A percentile compares a stretch with the other conserved stretches of the same genome.
Conservation (phyloP, 1,140 invertebrate genomes). For the Hirudo medicinalis region DNA sequence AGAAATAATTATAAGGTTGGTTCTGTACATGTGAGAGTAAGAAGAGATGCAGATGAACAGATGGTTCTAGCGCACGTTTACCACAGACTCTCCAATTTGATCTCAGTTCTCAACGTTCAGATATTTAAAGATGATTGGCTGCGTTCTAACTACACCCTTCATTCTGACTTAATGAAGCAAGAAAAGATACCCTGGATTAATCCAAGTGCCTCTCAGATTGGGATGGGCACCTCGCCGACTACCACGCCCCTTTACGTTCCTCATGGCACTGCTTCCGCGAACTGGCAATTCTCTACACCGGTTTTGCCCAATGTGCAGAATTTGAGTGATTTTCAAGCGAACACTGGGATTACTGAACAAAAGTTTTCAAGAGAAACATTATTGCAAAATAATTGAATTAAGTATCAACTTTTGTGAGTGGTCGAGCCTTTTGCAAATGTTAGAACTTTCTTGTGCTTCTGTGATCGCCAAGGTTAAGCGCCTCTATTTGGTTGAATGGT, state of each 20-base stretch:
- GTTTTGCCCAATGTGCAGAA: not conserved
- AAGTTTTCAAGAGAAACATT: no score
- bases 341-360: no score
- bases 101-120: slow-evolving; percentile 49
- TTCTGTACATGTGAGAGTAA: slow-evolving; percentile 49
- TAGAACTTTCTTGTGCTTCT: no score
- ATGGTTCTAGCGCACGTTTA: slow-evolving; percentile 50
- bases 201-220: not conserved
- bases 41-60: slow-evolving; percentile 55
- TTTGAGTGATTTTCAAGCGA: not conserved
- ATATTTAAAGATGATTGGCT: slow-evolving; percentile 49
- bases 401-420: no score
- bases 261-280: not conserved
- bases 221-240: not conserved
- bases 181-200: not conserved
- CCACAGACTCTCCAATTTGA: slow-evolving; percentile 47
- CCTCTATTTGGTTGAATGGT: no score
- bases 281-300: not conserved
- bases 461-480: no score
- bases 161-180: slow-evolving; percentile 20
- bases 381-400: no score
- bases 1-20: slow-evolving; percentile 42
- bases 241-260: not conserved
- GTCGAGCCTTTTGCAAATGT: no score
- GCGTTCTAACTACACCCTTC: slow-evolving; percentile 21